A percentile compares a stretch with the other conserved stretches of the same genome.
phyloP scores from a whole-genome alignment of 2,888 invertebrate species.

The Linnaemya tessellans region DNA sequence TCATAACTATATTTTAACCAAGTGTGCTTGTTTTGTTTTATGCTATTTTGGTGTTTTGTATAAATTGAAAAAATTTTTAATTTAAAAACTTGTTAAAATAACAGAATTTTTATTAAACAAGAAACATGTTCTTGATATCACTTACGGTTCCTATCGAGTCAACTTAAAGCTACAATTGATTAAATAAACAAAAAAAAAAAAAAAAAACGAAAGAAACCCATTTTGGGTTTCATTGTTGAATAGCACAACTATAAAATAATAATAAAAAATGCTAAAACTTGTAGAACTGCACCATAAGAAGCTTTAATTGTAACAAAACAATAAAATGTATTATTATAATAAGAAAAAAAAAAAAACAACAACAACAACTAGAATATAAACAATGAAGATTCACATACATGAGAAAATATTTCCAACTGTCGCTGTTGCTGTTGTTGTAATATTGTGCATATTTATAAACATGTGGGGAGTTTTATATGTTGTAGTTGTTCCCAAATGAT shows the following conservation, averaged over 20 bases:
- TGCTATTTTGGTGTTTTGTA: conserved; percentile 3
- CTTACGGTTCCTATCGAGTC: conserved; percentile 15
- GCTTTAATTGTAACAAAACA: neutral
- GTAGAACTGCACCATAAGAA: conserved; percentile 18
- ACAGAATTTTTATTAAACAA: conserved; percentile 23
- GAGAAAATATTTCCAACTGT: neutral
- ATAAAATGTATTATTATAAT: conserved; percentile 5
- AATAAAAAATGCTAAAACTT: conserved; percentile 11
- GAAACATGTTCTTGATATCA: conserved; percentile 55
- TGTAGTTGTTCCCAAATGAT: neutral
- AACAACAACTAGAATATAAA: neutral
- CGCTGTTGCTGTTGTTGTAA: neutral
- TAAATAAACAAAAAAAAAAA: neutral
- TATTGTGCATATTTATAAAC: neutral
- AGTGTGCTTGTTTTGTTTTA: conserved; percentile 13
- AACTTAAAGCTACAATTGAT: conserved; percentile 2
- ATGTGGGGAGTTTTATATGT: conserved; percentile 30
- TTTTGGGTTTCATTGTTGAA: conserved; percentile 53
- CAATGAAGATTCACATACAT: conserved; percentile 30
- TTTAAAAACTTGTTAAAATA: conserved; percentile 7
- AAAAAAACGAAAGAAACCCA: conserved; percentile 1
- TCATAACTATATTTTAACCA: conserved; percentile 11
- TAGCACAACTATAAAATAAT: conserved; percentile 17
- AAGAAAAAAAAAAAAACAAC: neutral
- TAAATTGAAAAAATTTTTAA: neutral